phyloP scores from a whole-genome alignment of 2,113 vertebrate species.

The Ochotona princeps region DNA sequence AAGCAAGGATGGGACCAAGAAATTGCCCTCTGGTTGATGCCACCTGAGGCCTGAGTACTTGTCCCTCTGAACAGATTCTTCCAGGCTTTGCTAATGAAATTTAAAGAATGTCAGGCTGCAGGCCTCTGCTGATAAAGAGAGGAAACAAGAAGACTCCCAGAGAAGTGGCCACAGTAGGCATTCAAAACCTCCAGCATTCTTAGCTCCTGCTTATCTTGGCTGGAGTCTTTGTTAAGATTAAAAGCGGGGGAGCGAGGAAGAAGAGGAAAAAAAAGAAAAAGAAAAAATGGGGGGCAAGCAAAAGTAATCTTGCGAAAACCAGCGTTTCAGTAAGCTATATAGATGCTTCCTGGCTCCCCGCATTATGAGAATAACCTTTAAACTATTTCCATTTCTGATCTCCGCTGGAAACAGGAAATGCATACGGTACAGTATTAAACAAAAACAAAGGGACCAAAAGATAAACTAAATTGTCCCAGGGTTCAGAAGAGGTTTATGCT shows the following conservation, averaged over 20 bases:
- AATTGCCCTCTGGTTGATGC: not conserved
- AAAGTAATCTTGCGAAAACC: slow-evolving; percentile 45
- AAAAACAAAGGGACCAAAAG: slow-evolving; percentile 76
- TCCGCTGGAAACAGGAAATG: slow-evolving; percentile 71
- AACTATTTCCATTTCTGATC: slow-evolving; percentile 76
- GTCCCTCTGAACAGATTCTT: slow-evolving; percentile 24
- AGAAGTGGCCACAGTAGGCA: slow-evolving; percentile 48
- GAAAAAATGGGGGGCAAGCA: not conserved
- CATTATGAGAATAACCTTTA: slow-evolving; percentile 74
- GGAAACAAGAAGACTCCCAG: slow-evolving; percentile 46
- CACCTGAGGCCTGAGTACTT: not conserved
- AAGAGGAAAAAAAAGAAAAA: not conserved
- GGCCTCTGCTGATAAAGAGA: slow-evolving; percentile 43
- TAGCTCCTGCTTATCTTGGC: slow-evolving; percentile 65
- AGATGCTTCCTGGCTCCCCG: slow-evolving; percentile 64
- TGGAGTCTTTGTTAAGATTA: slow-evolving; percentile 59
- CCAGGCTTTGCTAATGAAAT: slow-evolving; percentile 66
- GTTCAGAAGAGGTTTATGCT: slow-evolving; percentile 75
- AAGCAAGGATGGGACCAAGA: slow-evolving; percentile 32
- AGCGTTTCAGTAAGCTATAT: slow-evolving; percentile 60
- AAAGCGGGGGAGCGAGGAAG: too few relatives aligned
- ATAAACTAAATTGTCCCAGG: slow-evolving; percentile 76
- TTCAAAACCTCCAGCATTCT: slow-evolving; percentile 57
- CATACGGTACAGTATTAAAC: slow-evolving; percentile 76
- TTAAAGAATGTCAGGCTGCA: slow-evolving; percentile 51